Evolutionary conservation across 2,797 vertebrate species (phyloP), one percentile per base, ranked within the genome.

Genomic region (Gephyroberyx darwinii): DNA sequence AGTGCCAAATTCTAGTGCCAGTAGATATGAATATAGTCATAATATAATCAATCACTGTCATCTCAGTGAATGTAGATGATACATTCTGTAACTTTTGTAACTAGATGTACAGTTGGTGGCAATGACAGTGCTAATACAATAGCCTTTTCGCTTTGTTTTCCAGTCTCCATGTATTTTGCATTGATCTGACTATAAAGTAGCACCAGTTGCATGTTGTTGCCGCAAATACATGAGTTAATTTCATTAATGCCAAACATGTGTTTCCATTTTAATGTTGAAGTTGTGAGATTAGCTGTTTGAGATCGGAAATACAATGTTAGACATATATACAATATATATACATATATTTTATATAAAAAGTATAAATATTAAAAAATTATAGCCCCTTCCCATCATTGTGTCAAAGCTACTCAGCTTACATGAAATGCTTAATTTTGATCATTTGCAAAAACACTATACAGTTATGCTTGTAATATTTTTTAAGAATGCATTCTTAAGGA

Each of bases 21-120:
- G 86, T 92, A 92, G 88, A 90, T 88, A 89, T 89, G 86, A 93
- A 90, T 91, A 91, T 92, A 91, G 91, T 92, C 88, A 77, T 88
- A 92, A 86, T 91, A 88, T 92, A 93, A 92, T 89, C 85, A 84
- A 70, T 92, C 90, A 91, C 90, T 92, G 92, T 93, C 89, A 89
- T 94, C 87, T 90, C 89, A 93, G 92, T 93, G 91, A 94, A 94
- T 93, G 92, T 93, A 93, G 87, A 89, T 87, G 76, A 92, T 84
- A 91, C 92, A 93, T 93, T 92, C 91, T 93, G 90, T 93, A 90
- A 86, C 80, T 91, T 93, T 93, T 94, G 92, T 94, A 93, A 91
- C 86, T 93, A 91, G 90, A 73, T 94, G 93, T 94, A 93, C 92
- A 93, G 92, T 94, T 78, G 87, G 90, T 93, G 93, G 89, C 91